Evolutionary conservation across 2,797 vertebrate species (phyloP), one percentile per base, ranked within the genome.

Genomic region (Chanos chanos): DNA sequence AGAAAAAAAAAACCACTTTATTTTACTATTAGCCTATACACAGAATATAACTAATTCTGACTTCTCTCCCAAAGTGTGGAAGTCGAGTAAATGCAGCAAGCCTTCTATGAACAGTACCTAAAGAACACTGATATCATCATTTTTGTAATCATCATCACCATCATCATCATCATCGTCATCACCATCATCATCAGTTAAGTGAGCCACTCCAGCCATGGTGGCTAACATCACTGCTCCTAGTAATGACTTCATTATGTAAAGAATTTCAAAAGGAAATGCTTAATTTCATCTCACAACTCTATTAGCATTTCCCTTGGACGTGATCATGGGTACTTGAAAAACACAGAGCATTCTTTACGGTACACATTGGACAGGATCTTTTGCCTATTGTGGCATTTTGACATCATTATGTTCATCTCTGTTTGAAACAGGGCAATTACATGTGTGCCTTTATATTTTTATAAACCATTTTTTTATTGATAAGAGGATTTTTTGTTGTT

Each of bases 41-140:
- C 47, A 19, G 50, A 40, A 31, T 51, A 34, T 41, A n/a, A 56
- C 43, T 61, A 4, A 53, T 43, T 6, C 27, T 15, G 34, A 33
- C 31, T 60, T 47, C 56, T 9, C 57, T 9, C 27, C 59, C 15
- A 7, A 62, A 83, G 77, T 31, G 40, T 66, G 33, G 68, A 71
- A 18, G 50, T 59, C 3, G 36, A 24, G 2, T 12, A 47, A 1
- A 47, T 56, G 57, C 71, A 58, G 64, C 41, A 51, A 0, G 47
- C 40, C 28, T 9, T 41, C 4, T 47, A 34, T 28, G 41, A 69
- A 19, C 31, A 22, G 4, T 15, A 4, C 70, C 10, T 10, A 16
- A 64, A 10, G 48, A 70, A 53, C 28, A 13, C 18, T 0, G 28
- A 60, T 3, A 5, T 43, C 15, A n/a, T 3, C n/a, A n/a, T n/a